A percentile compares a stretch with the other conserved stretches of the same genome.
These are phyloP conservation scores for Ceratoteleas bidentatus DNA, from an alignment of 1,140 invertebrate species.

Conservation along the genomic window DNA sequence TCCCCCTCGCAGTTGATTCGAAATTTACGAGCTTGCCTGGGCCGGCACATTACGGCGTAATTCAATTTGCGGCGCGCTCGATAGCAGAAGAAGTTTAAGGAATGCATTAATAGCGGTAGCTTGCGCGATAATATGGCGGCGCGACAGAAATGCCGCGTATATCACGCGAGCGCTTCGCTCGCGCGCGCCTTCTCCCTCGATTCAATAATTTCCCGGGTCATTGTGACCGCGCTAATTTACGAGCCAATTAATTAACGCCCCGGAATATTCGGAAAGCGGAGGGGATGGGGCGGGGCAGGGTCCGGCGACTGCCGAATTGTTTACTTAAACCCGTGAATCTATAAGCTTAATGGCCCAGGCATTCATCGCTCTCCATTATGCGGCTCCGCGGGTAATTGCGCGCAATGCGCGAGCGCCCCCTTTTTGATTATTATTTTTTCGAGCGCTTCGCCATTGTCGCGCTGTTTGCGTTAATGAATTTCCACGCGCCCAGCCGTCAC, in stretches of 20 bases:
- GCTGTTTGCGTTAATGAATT: constrained; percentile 39
- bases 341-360: constrained; percentile 56
- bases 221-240: constrained; percentile 78
- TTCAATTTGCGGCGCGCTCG: too few relatives aligned
- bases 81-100: too few relatives aligned
- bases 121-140: too few relatives aligned
- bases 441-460: constrained; percentile 27
- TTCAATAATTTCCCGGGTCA: constrained; percentile 68
- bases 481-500: too few relatives aligned
- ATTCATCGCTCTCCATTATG: constrained; percentile 54
- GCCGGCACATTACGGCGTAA: too few relatives aligned
- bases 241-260: constrained; percentile 78
- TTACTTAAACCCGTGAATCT: constrained; percentile 60
- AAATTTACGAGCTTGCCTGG: too few relatives aligned
- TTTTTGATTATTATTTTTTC: constrained; percentile 44
- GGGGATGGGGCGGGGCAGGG: constrained; percentile 20
- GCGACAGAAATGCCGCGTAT: too few relatives aligned
- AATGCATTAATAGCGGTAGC: too few relatives aligned
- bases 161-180: too few relatives aligned
- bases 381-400: constrained; percentile 36
- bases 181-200: constrained; percentile 66
- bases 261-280: constrained; percentile 59
- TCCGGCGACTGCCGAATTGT: constrained; percentile 48
- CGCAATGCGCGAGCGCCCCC: constrained; percentile 30
- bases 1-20: too few relatives aligned